Conservation (phyloP, 2,888 invertebrate genomes). For the Hemithea aestivaria region DNA sequence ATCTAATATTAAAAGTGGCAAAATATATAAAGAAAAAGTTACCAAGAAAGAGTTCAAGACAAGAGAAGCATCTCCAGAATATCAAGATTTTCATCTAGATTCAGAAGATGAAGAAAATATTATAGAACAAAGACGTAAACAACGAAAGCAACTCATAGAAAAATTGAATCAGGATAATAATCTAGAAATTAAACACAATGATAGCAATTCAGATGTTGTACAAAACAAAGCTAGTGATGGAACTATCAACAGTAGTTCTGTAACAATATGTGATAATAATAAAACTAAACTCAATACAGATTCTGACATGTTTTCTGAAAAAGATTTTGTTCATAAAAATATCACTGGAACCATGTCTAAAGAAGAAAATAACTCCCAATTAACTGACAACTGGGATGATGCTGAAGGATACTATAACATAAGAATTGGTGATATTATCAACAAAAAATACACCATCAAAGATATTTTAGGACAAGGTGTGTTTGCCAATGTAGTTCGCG, state of each 20-base stretch:
- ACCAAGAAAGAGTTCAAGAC: slow-evolving; percentile 22
- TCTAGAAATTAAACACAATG: slow-evolving; percentile 22
- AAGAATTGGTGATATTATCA: slow-evolving; percentile 90
- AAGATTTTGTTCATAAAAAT: slow-evolving; percentile 86
- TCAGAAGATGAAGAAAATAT: slow-evolving; percentile 94
- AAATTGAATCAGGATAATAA: slow-evolving; percentile 38
- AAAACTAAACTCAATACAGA: slow-evolving; percentile 59
- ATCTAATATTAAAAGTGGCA: slow-evolving; percentile 7
- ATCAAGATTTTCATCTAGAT: slow-evolving; percentile 82
- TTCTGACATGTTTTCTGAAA: slow-evolving; percentile 96
- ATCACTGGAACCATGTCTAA: slow-evolving; percentile 38
- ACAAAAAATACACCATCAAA: slow-evolving; percentile 94
- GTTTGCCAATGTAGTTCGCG: slow-evolving; percentile 97
- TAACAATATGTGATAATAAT: slow-evolving; percentile 19
- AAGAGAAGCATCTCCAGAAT: slow-evolving; percentile 55
- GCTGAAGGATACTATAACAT: slow-evolving; percentile 98
- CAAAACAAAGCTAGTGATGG: slow-evolving; percentile 19
- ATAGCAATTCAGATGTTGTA: slow-evolving; percentile 14
- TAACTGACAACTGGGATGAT: slow-evolving; percentile 99
- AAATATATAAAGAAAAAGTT: slow-evolving; percentile 3
- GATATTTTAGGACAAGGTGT: slow-evolving; percentile 99
- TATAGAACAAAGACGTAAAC: slow-evolving; percentile 91
- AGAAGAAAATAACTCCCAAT: slow-evolving; percentile 86
- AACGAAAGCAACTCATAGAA: slow-evolving; percentile 91
- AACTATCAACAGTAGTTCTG: slow-evolving; percentile 9